phyloP scores from a whole-genome alignment of 2,888 invertebrate species.

The Ceriagrion tenellum region DNA sequence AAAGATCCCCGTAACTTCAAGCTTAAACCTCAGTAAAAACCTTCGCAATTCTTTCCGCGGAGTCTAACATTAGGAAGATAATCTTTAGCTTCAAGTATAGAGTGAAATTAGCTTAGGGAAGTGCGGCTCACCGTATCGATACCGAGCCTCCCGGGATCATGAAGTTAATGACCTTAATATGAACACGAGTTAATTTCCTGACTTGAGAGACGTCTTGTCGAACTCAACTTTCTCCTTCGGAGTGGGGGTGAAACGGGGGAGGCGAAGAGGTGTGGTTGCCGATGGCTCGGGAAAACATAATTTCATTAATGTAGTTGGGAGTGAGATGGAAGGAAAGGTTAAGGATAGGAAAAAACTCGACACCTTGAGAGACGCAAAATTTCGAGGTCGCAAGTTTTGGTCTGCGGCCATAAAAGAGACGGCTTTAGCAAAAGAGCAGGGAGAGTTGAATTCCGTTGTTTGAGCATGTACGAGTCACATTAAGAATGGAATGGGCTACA shows the following conservation, averaged over 20 bases:
- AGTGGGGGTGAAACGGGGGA: neutral
- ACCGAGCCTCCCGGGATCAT: neutral
- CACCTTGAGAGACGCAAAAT: neutral
- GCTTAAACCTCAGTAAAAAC: too few relatives aligned
- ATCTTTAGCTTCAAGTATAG: neutral
- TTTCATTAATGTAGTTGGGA: neutral
- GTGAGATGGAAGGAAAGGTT: neutral
- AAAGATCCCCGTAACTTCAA: too few relatives aligned
- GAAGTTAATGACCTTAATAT: neutral
- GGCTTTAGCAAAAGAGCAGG: too few relatives aligned
- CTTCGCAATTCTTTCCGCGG: too few relatives aligned
- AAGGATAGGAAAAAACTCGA: neutral
- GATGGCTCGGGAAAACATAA: neutral
- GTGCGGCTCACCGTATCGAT: neutral
- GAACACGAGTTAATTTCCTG: neutral
- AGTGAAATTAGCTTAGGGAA: neutral
- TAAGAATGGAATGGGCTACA: too few relatives aligned
- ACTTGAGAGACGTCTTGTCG: neutral
- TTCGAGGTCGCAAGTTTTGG: neutral
- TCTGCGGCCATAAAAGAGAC: too few relatives aligned
- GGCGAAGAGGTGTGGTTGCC: neutral
- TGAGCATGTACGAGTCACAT: too few relatives aligned
- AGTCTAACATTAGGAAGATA: too few relatives aligned
- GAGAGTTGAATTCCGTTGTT: too few relatives aligned
- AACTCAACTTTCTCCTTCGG: neutral